These are phyloP conservation scores for Malurus elegans DNA, from an alignment of 2,113 vertebrate genomes.

Conservation along the genomic window DNA sequence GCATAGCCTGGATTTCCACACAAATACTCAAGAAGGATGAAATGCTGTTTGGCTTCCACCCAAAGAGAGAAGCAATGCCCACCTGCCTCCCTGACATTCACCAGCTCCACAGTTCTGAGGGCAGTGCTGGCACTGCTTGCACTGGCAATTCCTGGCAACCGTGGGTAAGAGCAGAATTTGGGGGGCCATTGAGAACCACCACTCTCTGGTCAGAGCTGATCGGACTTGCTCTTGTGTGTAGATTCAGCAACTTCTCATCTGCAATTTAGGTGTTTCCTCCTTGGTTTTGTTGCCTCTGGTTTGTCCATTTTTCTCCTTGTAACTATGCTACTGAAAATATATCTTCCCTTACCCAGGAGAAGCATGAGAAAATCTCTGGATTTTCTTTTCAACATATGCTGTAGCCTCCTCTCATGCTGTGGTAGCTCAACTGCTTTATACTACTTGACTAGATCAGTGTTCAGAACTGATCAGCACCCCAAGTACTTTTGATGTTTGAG, in stretches of 20 bases:
- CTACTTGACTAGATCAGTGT: neutral
- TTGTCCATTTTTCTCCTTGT: neutral
- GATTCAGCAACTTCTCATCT: neutral
- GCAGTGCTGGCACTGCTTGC: neutral
- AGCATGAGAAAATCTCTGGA: neutral
- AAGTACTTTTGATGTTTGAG: neutral
- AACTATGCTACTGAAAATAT: neutral
- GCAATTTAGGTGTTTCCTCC: neutral
- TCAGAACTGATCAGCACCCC: neutral
- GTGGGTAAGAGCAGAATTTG: neutral
- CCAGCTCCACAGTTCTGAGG: neutral
- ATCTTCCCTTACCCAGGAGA: neutral
- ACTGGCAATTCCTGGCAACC: neutral
- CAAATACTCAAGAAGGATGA: neutral
- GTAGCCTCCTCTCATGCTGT: neutral
- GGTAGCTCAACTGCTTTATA: neutral
- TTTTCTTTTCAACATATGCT: neutral
- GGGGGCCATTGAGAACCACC: neutral
- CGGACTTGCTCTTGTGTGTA: neutral
- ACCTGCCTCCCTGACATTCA: neutral
- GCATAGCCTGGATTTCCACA: neutral
- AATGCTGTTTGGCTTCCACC: neutral
- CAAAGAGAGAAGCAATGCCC: neutral
- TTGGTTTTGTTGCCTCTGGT: neutral
- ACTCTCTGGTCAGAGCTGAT: neutral